A percentile compares a stretch with the other conserved stretches of the same genome.
Conservation (phyloP, 2,797 vertebrate species). For the Capromys pilorides region DNA sequence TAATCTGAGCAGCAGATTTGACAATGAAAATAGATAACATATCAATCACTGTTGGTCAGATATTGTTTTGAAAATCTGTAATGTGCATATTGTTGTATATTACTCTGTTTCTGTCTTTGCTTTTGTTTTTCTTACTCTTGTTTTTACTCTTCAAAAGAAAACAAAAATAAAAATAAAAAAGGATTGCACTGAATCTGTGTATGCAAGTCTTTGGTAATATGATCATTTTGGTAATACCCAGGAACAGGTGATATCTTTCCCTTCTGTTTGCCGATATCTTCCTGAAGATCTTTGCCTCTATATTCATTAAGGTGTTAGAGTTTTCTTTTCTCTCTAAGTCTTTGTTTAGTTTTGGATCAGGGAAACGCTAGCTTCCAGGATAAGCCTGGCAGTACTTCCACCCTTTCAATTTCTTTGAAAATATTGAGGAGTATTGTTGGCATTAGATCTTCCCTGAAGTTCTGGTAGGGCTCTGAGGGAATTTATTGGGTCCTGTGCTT, state of each 20-base stretch:
- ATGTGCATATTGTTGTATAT: too few relatives aligned
- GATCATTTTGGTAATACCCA: not conserved
- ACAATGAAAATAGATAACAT: too few relatives aligned
- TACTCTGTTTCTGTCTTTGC: too few relatives aligned
- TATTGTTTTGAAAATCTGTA: too few relatives aligned
- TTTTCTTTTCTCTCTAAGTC: not conserved
- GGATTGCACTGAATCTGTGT: not conserved
- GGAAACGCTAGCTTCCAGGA: not conserved
- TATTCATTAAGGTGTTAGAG: not conserved
- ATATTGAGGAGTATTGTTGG: not conserved
- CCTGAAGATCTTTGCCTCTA: not conserved
- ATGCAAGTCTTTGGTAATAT: not conserved
- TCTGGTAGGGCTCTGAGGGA: not conserved
- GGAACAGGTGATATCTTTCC: not conserved
- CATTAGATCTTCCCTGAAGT: not conserved
- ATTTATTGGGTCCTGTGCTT: not conserved
- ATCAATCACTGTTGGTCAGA: too few relatives aligned
- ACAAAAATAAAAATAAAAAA: too few relatives aligned
- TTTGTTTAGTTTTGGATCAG: not conserved
- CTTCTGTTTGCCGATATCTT: not conserved
- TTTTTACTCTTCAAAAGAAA: too few relatives aligned
- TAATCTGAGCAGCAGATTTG: too few relatives aligned
- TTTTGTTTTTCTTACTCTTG: too few relatives aligned
- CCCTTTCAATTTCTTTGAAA: not conserved
- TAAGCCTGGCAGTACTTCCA: not conserved